Evolutionary conservation across 1,140 invertebrate genomes (phyloP), one percentile per base, ranked within the genome.

Genomic region (Cheumatopsyche charites): DNA sequence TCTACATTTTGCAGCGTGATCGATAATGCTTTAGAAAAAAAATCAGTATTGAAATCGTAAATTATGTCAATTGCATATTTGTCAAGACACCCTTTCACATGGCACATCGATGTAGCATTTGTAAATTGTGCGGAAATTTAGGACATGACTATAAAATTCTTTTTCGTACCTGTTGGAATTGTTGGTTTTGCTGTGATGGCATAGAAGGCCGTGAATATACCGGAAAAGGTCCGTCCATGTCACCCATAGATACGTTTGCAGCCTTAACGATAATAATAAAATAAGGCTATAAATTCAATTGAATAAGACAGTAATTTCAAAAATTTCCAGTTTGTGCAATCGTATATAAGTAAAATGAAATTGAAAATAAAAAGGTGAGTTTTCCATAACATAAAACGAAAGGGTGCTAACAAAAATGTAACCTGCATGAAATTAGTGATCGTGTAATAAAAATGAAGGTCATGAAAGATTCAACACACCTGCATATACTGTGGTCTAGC

Each of bases 211-310:
- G 80, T 2, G 82, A 82, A 73, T 90, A 90, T 0, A 88, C 87
- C 42, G 88, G 87, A 15, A 88, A 87, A 3, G 86, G 86, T n/a
- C 84, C 86, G 65, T 83, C 86, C 86, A 88, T 88, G 70, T 85
- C 86, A 42, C 88, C 88, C 88, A 90, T 90, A 2, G 88, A 89
- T 17, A 90, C 88, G 79, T 90, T 90, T 0, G 88, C 87, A 6
- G 88, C 86, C 83, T 89, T 79, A 58, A 75, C 73, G 72, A 65
- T 21, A 36, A 45, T 43, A 45, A 47, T 13, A 52, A 52, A 21
- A 52, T 1, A 58, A 36, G 29, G 29, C 45, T 49, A 49, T 49
- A 13, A 15, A 36, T 36, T 36, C 9, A 36, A 4, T 36, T 9
- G 9, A 36, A 36, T 62, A 62, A 13, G 7, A 13, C 21, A 21